phyloP scores from a whole-genome alignment of 2,113 vertebrate genomes.

The Coptodon rendalli region DNA sequence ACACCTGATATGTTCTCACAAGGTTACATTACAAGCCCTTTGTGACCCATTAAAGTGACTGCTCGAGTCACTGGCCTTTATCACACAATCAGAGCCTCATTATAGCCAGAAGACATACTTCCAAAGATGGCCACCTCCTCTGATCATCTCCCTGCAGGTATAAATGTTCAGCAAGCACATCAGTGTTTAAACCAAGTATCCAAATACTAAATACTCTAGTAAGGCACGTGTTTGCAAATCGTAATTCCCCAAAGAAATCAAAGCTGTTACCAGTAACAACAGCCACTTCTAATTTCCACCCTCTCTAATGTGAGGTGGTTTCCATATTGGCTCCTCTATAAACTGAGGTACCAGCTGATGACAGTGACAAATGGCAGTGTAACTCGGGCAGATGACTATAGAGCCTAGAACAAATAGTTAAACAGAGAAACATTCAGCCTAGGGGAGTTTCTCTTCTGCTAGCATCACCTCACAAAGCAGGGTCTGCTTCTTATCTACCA shows the following conservation, averaged over 20 bases:
- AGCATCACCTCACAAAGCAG: neutral
- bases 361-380: slow-evolving; percentile 52
- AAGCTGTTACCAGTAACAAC: neutral
- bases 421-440: slow-evolving; percentile 2
- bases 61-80: neutral
- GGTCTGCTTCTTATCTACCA: neutral
- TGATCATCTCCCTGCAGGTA: neutral
- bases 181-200: neutral
- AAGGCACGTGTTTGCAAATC: neutral
- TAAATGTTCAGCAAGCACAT: neutral
- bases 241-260: slow-evolving; percentile 2
- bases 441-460: neutral
- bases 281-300: neutral
- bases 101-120: neutral
- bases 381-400: neutral
- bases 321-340: neutral
- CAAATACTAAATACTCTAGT: neutral
- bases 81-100: neutral
- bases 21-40: neutral
- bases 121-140: neutral
- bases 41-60: neutral
- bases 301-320: neutral
- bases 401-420: slow-evolving; percentile 40
- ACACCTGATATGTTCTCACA: neutral
- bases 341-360: neutral